These are phyloP conservation scores for Cyphomyrus discorhynchus DNA, from an alignment of 2,113 vertebrate species.

Conservation along the genomic window DNA sequence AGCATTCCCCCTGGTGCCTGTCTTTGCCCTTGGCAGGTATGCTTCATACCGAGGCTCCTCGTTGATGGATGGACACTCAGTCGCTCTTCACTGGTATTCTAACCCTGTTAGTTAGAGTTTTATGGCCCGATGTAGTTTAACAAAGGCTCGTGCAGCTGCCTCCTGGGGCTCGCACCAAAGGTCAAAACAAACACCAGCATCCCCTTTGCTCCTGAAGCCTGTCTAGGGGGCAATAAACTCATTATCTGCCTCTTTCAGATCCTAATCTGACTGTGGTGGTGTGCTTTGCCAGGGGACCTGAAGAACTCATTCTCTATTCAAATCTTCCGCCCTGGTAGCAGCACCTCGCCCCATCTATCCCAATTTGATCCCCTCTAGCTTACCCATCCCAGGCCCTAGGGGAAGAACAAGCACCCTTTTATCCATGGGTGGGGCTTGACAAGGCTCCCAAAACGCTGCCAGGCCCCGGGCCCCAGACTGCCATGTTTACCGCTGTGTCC, in stretches of 20 bases:
- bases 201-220: constrained; percentile 51
- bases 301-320: constrained; percentile 56
- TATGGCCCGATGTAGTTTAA: constrained; percentile 46
- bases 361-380: constrained; percentile 33
- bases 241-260: constrained; percentile 73
- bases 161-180: constrained; percentile 38
- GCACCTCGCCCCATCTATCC: constrained; percentile 40
- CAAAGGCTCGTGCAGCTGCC: constrained; percentile 52
- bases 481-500: not conserved
- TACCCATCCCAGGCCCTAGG: constrained; percentile 56
- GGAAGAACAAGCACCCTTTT: constrained; percentile 41
- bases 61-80: constrained; percentile 47
- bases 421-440: constrained; percentile 50
- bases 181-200: constrained; percentile 65
- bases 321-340: constrained; percentile 65
- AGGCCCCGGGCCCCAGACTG: not conserved
- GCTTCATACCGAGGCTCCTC: constrained; percentile 10
- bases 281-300: constrained; percentile 67
- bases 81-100: constrained; percentile 55
- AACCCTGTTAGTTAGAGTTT: constrained; percentile 53
- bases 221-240: constrained; percentile 72
- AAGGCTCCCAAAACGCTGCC: not conserved
- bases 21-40: not conserved
- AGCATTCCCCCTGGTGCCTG: constrained; percentile 4
- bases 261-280: constrained; percentile 70